Base-by-base conservation (phyloP, 2,113 vertebrate species). In the Cottus gobio region DNA sequence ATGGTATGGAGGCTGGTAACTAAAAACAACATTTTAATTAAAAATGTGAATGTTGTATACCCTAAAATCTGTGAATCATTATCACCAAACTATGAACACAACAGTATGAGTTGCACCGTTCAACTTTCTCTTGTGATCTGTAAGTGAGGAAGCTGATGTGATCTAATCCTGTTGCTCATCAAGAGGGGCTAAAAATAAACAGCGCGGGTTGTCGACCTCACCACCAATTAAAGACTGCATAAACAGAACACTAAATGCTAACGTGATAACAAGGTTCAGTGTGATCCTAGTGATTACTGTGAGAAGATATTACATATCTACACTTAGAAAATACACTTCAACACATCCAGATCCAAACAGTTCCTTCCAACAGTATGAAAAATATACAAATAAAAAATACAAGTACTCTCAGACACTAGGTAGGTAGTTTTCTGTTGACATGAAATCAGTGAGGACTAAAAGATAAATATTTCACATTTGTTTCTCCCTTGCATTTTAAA, bases 391-490 rank as follows among this genome's bases (percentile, higher is more conserved):
- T 88, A 90, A 94, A 92, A 94, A 93, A 94, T 92, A 93, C 90
- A 93, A 94, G 92, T 88, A 93, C 88, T 92, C 85, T 93, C 76
- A 71, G 87, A 93, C 89, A 89, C 86, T 83, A 86, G 84, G 80
- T 94, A 95, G 93, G 93, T 94, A 95, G 94, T 93, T 92, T 93
- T 94, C 86, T 87, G 91, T 93, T 89, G 89, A 91, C 93, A 90
- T 93, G 91, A 95, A 95, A 94, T 94, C 87, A 91, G 89, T 84
- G 85, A 94, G 91, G 93, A 95, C 90, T 78, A 84, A 80, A 91
- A 92, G 91, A 95, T 93, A 95, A 94, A 94, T 93, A 95, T 85
- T 94, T 95, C 92, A 94, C 93, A 92, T 94, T 93, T 93, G 88
- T 86, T 83, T 89, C 86, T 90, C 82, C 85, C 72, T 87, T 86